Conservation (phyloP, 2,888 invertebrate species). For the Mythimna pallens region DNA sequence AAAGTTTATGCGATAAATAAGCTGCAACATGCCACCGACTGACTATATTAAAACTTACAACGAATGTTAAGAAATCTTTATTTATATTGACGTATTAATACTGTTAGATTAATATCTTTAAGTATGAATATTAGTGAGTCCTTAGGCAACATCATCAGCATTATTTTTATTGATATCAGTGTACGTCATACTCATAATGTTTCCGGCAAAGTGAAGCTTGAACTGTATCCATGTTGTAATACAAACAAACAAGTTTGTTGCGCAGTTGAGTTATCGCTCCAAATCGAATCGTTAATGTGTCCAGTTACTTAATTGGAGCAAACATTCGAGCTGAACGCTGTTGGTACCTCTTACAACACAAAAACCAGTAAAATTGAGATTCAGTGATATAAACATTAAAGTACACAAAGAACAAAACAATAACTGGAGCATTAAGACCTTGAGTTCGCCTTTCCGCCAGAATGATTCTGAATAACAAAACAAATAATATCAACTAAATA, state of each 20-base stretch:
- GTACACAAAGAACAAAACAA: constrained; percentile 64
- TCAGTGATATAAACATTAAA: constrained; percentile 55
- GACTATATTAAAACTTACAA: constrained; percentile 33
- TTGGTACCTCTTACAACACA: constrained; percentile 33
- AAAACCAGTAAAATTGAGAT: constrained; percentile 50
- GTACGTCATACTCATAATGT: constrained; percentile 46
- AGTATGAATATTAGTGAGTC: constrained; percentile 10
- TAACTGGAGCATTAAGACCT: constrained; percentile 80
- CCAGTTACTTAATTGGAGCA: constrained; percentile 60
- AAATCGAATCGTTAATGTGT: constrained; percentile 67
- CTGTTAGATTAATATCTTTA: not conserved
- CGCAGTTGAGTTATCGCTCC: constrained; percentile 74
- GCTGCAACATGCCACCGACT: constrained; percentile 39
- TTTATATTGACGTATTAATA: not conserved
- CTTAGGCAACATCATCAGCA: constrained; percentile 21
- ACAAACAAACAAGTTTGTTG: constrained; percentile 78
- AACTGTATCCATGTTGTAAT: constrained; percentile 65
- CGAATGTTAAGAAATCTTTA: not conserved
- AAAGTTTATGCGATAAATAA: constrained; percentile 60
- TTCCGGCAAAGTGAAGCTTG: constrained; percentile 51
- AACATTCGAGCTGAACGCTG: constrained; percentile 40
- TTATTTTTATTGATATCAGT: constrained; percentile 28
- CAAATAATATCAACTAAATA: constrained; percentile 73
- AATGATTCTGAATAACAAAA: constrained; percentile 71
- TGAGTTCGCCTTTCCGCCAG: constrained; percentile 76